These are phyloP conservation scores for Drosophila austrosaltans DNA, from an alignment of 2,888 invertebrate genomes.

Conservation along the genomic window DNA sequence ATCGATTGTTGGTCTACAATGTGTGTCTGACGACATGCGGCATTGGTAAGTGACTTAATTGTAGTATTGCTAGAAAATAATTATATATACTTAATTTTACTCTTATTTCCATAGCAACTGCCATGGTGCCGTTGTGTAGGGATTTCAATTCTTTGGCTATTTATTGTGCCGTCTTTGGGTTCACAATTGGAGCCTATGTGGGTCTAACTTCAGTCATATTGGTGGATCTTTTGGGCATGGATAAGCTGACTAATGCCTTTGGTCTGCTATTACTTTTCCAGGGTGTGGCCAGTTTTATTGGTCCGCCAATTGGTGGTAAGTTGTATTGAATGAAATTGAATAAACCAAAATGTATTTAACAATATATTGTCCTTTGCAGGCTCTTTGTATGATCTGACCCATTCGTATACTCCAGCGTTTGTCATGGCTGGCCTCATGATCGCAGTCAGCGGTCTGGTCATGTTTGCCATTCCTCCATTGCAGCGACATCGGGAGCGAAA, in stretches of 20 bases:
- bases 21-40: conserved; percentile 94
- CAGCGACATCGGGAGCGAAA: conserved; percentile 84
- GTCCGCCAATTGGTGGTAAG: conserved; percentile 96
- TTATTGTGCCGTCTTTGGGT: conserved; percentile 93
- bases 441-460: conserved; percentile 92
- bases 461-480: conserved; percentile 91
- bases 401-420: conserved; percentile 94
- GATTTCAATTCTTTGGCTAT: conserved; percentile 89
- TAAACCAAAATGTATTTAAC: background rate
- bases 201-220: conserved; percentile 98
- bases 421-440: conserved; percentile 94
- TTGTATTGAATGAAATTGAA: background rate
- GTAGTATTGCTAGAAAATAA: too few relatives aligned
- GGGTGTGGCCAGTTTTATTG: conserved; percentile 95
- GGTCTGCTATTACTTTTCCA: conserved; percentile 96
- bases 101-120: conserved; percentile 87
- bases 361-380: conserved; percentile 84
- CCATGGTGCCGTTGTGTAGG: conserved; percentile 89
- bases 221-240: conserved; percentile 96
- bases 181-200: conserved; percentile 97
- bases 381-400: conserved; percentile 90
- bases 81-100: background rate
- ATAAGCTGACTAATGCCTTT: conserved; percentile 97
- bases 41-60: conserved; percentile 87
- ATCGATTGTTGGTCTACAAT: conserved; percentile 95